Conservation (phyloP, 2,797 vertebrate genomes). For the Peromyscus nudipes region DNA sequence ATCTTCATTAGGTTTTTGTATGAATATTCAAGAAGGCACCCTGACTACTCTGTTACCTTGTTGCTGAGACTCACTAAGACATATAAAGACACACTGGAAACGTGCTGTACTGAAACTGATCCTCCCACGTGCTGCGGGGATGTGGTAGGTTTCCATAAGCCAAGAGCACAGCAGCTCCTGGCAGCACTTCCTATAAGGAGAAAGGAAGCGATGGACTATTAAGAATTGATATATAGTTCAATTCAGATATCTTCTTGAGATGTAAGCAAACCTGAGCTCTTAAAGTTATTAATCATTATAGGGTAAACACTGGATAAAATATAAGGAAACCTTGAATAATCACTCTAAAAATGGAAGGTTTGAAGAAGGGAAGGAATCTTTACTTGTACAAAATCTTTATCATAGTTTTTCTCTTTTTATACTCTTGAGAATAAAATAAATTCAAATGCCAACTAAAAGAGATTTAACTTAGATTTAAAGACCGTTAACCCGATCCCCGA, state of each 20-base stretch:
- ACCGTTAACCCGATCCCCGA: background rate
- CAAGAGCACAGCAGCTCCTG: background rate
- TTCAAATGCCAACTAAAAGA: slow-evolving; percentile 31
- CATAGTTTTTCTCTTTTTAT: background rate
- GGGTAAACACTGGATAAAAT: slow-evolving; percentile 20
- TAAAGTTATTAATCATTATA: slow-evolving; percentile 16
- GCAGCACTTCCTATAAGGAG: background rate
- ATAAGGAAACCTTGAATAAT: background rate
- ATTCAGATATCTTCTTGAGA: background rate
- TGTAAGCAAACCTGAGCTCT: background rate
- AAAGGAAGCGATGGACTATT: background rate
- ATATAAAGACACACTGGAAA: slow-evolving; percentile 84
- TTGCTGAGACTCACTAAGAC: slow-evolving; percentile 78
- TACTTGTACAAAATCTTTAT: slow-evolving; percentile 3
- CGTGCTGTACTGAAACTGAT: slow-evolving; percentile 85
- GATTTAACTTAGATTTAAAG: slow-evolving; percentile 5
- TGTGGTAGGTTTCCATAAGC: slow-evolving; percentile 78
- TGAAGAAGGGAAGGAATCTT: background rate
- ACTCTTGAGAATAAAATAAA: slow-evolving; percentile 21
- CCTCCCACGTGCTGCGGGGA: slow-evolving; percentile 70
- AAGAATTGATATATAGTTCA: background rate
- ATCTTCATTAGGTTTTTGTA: slow-evolving; percentile 85
- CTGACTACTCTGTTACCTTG: slow-evolving; percentile 59
- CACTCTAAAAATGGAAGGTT: background rate
- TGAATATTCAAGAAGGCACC: slow-evolving; percentile 84